Evolutionary conservation across 2,888 invertebrate species (phyloP).

Genomic region (Anagyrus pseudococci): DNA sequence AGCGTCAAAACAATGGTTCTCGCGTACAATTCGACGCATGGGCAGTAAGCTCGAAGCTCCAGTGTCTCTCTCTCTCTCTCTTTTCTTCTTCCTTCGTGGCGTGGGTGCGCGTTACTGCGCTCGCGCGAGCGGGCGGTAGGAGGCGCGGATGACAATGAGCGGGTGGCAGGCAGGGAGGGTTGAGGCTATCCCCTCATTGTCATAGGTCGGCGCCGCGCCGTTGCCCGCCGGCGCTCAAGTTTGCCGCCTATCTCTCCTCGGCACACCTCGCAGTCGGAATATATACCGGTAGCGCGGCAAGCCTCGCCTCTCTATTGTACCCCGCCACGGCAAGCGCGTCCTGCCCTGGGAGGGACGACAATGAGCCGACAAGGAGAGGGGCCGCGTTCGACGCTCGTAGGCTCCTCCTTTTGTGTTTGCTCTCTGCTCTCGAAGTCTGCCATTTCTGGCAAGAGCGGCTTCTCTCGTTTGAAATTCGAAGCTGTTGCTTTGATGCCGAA

Average conservation of each 20-base stretch:
- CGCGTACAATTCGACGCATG: conserved; percentile 60
- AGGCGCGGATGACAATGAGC: conserved; percentile 56
- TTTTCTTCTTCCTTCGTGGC: not conserved
- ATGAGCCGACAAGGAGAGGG: not conserved
- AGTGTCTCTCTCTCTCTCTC: conserved; percentile 1
- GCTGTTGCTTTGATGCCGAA: too few species aligned
- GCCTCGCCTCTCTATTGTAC: conserved; percentile 40
- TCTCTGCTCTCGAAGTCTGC: not conserved
- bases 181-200: conserved; percentile 53
- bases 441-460: too few species aligned
- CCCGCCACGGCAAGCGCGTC: conserved; percentile 12
- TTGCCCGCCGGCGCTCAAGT: not conserved
- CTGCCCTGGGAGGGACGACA: conserved; percentile 19
- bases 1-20: conserved; percentile 55
- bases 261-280: too few species aligned
- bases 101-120: not conserved
- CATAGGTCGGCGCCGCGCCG: conserved; percentile 55
- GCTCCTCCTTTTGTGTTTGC: not conserved
- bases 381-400: not conserved
- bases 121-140: conserved; percentile 11
- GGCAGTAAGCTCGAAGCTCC: conserved; percentile 51
- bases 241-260: not conserved
- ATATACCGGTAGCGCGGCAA: too few species aligned
- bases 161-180: conserved; percentile 51
- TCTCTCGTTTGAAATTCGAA: too few species aligned